A percentile compares a stretch with the other conserved stretches of the same genome.
phyloP scores from a whole-genome alignment of 1,140 invertebrate species.

The Oncopodura yosiiana region DNA sequence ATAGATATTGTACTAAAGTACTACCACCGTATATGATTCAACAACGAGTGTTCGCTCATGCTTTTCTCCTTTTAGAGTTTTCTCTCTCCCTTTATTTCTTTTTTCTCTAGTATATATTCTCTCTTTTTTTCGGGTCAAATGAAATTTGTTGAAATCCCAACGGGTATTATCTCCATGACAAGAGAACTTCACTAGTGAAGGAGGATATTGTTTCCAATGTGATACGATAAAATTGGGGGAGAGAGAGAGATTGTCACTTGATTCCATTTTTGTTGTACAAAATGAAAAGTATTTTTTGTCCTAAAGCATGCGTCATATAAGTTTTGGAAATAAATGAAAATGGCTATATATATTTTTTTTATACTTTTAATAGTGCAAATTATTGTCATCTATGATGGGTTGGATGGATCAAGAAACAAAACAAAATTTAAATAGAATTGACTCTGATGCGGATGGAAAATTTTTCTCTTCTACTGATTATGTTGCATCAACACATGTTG shows the following conservation, averaged over 20 bases:
- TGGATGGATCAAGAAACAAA: slow-evolving; percentile 19
- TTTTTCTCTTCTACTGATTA: slow-evolving; percentile 24
- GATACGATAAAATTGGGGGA: no score
- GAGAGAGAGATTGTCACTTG: no score
- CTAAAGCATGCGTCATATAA: background rate
- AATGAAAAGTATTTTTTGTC: background rate
- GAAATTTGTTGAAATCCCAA: slow-evolving; percentile 10
- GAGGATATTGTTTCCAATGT: no score
- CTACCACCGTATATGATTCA: no score
- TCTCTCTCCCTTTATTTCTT: no score
- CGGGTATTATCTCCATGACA: slow-evolving; percentile 14
- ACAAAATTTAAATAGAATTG: background rate
- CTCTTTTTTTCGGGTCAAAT: no score
- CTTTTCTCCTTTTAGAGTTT: no score
- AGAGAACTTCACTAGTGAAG: no score
- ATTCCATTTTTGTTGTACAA: background rate
- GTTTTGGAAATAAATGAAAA: background rate
- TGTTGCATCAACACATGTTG: slow-evolving; percentile 10
- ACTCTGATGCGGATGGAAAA: slow-evolving; percentile 13
- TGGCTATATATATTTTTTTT: background rate
- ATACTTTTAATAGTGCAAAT: background rate
- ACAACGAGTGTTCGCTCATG: no score
- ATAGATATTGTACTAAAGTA: no score
- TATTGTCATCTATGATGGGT: slow-evolving; percentile 5
- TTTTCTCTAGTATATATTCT: no score